Percentiles rank a stretch among this genome's conserved stretches.
phyloP scores from a whole-genome alignment of 2,113 vertebrate species.

The Catharus fuscescens region DNA sequence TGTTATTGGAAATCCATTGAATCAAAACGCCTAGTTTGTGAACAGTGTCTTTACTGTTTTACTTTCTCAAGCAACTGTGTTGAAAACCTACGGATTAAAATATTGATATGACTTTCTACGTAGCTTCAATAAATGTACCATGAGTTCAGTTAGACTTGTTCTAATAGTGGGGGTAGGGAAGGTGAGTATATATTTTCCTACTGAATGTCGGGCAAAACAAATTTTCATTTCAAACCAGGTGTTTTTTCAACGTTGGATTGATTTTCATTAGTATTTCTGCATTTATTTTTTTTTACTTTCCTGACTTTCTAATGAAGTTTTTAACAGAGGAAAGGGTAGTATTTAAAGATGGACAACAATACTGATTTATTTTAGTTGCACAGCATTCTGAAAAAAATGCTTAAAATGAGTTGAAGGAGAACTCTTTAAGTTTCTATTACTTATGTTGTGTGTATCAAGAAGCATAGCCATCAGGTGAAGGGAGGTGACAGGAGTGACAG shows the following conservation, averaged over 20 bases:
- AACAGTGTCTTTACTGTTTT: not conserved
- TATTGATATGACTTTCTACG: not conserved
- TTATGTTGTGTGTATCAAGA: not conserved
- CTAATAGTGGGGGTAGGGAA: not conserved
- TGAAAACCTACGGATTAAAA: not conserved
- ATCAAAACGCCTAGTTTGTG: not conserved
- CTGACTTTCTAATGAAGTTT: not conserved
- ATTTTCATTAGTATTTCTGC: not conserved
- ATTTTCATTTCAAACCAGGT: not conserved
- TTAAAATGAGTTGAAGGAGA: not conserved
- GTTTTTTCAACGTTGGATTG: not conserved
- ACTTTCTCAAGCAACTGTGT: not conserved
- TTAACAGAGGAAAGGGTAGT: not conserved
- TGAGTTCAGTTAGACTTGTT: not conserved
- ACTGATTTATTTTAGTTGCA: not conserved
- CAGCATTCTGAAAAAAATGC: not conserved
- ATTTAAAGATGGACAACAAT: not conserved
- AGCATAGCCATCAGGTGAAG: not conserved
- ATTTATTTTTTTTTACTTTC: not conserved
- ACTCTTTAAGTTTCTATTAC: not conserved
- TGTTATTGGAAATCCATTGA: not conserved
- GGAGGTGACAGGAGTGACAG: no score
- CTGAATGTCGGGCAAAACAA: not conserved
- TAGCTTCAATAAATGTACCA: not conserved
- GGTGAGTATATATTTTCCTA: not conserved